These are phyloP conservation scores for Bibio marci DNA, from an alignment of 2,888 invertebrate genomes.

Conservation along the genomic window DNA sequence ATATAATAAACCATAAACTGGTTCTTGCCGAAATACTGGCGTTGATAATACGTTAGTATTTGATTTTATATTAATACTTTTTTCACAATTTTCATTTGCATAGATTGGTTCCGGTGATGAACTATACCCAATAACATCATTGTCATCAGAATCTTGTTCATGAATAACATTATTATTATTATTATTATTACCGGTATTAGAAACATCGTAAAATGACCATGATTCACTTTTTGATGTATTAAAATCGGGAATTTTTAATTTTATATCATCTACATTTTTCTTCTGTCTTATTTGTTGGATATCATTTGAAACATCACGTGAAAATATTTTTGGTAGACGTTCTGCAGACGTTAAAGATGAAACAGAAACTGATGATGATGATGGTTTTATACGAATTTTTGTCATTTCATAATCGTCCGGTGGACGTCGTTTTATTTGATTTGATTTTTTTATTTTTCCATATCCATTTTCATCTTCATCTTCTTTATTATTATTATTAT, in stretches of 20 bases:
- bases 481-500: constrained; percentile 14
- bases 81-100: constrained; percentile 15
- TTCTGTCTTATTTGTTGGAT: constrained; percentile 4
- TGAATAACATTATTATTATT: too few relatives aligned
- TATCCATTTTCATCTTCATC: neutral
- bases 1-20: constrained; percentile 24
- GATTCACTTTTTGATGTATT: constrained; percentile 20
- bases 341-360: constrained; percentile 13
- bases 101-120: constrained; percentile 24
- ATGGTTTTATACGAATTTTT: constrained; percentile 15
- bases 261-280: neutral
- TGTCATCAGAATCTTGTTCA: constrained; percentile 5
- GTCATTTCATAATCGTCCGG: constrained; percentile 21
- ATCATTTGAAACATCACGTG: constrained; percentile 1
- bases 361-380: neutral
- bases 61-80: neutral
- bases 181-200: constrained; percentile 1
- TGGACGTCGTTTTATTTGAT: constrained; percentile 17
- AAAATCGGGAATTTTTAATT: constrained; percentile 15
- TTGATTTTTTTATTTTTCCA: constrained; percentile 16
- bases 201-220: constrained; percentile 23
- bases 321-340: constrained; percentile 3
- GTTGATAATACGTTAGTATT: neutral
- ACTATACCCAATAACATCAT: neutral
- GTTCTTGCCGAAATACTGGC: constrained; percentile 16